These are phyloP conservation scores for Nasonia giraulti DNA, from an alignment of 1,140 invertebrate genomes.

Conservation along the genomic window DNA sequence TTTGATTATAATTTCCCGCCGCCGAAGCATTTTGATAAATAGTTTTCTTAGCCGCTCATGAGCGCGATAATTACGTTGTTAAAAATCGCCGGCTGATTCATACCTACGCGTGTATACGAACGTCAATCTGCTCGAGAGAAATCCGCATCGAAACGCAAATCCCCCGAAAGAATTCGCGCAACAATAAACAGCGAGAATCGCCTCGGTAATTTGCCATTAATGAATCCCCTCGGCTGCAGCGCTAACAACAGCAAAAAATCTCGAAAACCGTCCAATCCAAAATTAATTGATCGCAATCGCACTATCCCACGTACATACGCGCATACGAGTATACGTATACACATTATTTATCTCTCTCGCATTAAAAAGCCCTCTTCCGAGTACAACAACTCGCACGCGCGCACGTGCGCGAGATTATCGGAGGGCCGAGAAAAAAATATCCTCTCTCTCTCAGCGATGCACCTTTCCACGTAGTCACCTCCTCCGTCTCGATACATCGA, in stretches of 20 bases:
- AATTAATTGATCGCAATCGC: slow-evolving; percentile 47
- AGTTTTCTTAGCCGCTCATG: slow-evolving; percentile 3
- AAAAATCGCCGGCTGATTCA: not conserved
- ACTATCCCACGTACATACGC: not conserved
- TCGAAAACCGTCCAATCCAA: slow-evolving; percentile 15
- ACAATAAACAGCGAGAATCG: not conserved
- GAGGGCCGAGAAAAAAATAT: not conserved
- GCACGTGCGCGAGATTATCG: slow-evolving; percentile 47
- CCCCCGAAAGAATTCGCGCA: not conserved
- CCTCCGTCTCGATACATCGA: slow-evolving; percentile 13
- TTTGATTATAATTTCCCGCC: not conserved
- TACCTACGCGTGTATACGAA: not conserved
- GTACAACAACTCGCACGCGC: not conserved
- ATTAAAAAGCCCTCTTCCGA: slow-evolving; percentile 4
- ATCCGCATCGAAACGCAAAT: not conserved
- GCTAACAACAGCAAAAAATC: not conserved
- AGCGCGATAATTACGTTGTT: not conserved
- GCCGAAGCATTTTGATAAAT: not conserved
- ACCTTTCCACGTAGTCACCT: slow-evolving; percentile 9
- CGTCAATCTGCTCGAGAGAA: not conserved
- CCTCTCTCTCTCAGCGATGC: slow-evolving; percentile 11
- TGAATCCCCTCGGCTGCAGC: not conserved
- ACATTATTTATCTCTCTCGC: slow-evolving; percentile 11
- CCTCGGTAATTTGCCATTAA: not conserved
- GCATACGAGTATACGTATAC: not conserved